These are phyloP conservation scores for Monomorium pharaonis DNA, from an alignment of 1,140 invertebrate genomes.

Conservation along the genomic window DNA sequence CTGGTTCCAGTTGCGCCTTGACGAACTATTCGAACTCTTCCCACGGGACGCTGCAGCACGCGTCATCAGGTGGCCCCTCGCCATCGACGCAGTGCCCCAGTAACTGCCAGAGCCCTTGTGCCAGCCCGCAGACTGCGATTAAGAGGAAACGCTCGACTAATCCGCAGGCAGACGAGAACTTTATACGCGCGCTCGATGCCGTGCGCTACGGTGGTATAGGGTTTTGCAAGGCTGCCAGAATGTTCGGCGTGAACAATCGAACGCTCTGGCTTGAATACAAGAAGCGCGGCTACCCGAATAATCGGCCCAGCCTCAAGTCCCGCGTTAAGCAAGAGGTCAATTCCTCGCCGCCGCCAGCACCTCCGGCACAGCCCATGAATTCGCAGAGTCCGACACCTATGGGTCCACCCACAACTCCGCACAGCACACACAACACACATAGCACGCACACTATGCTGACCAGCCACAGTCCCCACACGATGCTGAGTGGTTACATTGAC, in stretches of 20 bases:
- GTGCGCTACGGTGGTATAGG: slow-evolving; percentile 93
- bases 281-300: slow-evolving; percentile 92
- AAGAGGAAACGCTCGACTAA: slow-evolving; percentile 88
- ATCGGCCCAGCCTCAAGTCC: slow-evolving; percentile 90
- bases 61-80: slow-evolving; percentile 71
- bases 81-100: slow-evolving; percentile 79
- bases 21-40: slow-evolving; percentile 80
- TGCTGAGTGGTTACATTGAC: slow-evolving; percentile 80
- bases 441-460: slow-evolving; percentile 83
- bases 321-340: slow-evolving; percentile 88
- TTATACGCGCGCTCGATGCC: slow-evolving; percentile 91
- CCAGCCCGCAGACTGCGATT: slow-evolving; percentile 81
- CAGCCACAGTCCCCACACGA: slow-evolving; percentile 78
- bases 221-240: slow-evolving; percentile 92
- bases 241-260: slow-evolving; percentile 93
- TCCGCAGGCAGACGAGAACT: slow-evolving; percentile 92
- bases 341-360: slow-evolving; percentile 73
- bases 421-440: slow-evolving; percentile 82
- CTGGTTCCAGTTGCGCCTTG: slow-evolving; percentile 78
- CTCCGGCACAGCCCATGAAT: slow-evolving; percentile 80
- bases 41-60: slow-evolving; percentile 75
- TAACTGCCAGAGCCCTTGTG: slow-evolving; percentile 80
- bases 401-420: slow-evolving; percentile 85
- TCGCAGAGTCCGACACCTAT: slow-evolving; percentile 85
- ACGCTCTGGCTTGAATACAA: slow-evolving; percentile 94